Evolutionary conservation across 1,140 invertebrate species (phyloP), one percentile per base, ranked within the genome.

Genomic region (Chrysomallon squamiferum): DNA sequence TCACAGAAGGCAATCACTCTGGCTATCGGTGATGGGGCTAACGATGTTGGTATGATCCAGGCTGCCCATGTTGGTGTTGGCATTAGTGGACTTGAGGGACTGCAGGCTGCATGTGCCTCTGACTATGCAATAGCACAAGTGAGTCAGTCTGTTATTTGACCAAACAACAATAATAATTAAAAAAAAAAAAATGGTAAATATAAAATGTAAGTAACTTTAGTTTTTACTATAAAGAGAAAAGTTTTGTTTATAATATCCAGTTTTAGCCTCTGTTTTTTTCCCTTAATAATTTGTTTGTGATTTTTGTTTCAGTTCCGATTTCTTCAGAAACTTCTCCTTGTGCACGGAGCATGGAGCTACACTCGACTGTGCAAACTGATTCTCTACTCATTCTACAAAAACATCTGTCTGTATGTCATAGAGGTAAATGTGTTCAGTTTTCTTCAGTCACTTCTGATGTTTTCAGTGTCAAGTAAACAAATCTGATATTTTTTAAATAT

Each of bases 291-390:
- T 7, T 38, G 35, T 5, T 38, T 0, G 45, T 9, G 20, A 18
- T 72, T 52, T 41, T 68, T 5, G 52, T 72, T 77, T 11, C 90
- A 98, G 90, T 99, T 99, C 87, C 91, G 95, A 30, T 86, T 82
- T 69, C 75, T 87, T 30, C 79, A 84, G 59, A 85, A 82, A 68
- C 87, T 99, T 33, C 86, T 99, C 38, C 90, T 99, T 76, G 96
- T 99, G 41, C 98, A 99, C 84, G 98, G 98, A 50, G 94, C 96
- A 22, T 99, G 97, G 97, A 99, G 97, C 87, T 98, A 99, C 86
- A 93, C 92, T 60, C 89, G 98, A 71, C 93, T 98, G 87, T 96
- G 94, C 85, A 99, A 99, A 88, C 89, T 99, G 41, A 99, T 99
- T 79, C 89, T 99, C 20, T 99, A 99, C 87, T 98, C 95, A 70